These are phyloP conservation scores for Athetis lepigone DNA, from an alignment of 2,888 invertebrate genomes.

Conservation along the genomic window DNA sequence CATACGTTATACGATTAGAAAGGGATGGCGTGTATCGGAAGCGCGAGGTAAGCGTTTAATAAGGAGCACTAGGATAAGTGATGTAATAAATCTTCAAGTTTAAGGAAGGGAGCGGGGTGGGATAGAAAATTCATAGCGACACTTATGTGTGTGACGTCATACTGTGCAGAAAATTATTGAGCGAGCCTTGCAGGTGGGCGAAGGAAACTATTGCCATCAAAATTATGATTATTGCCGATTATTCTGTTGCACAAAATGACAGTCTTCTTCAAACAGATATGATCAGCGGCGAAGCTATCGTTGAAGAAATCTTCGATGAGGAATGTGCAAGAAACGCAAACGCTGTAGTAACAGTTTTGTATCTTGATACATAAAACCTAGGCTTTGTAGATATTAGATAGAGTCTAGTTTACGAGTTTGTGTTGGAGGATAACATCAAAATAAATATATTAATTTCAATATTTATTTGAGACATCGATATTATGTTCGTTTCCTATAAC, in stretches of 20 bases:
- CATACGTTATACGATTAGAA: constrained; percentile 50
- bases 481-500: too few relatives aligned
- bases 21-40: constrained; percentile 45
- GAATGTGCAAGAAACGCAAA: neutral
- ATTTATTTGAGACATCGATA: too few relatives aligned
- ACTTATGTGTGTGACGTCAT: constrained; percentile 70
- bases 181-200: constrained; percentile 51
- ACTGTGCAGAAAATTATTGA: constrained; percentile 66
- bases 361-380: too few relatives aligned
- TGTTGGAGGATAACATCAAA: too few relatives aligned
- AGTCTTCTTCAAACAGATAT: constrained; percentile 2
- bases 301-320: neutral
- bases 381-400: too few relatives aligned
- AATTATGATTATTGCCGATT: constrained; percentile 21
- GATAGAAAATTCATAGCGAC: constrained; percentile 67
- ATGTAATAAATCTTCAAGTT: constrained; percentile 80
- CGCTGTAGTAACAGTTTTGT: too few relatives aligned
- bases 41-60: constrained; percentile 54
- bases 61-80: constrained; percentile 63
- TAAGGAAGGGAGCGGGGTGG: constrained; percentile 60
- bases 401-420: too few relatives aligned
- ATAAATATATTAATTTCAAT: too few relatives aligned
- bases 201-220: constrained; percentile 34
- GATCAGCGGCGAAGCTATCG: constrained; percentile 17
- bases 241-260: constrained; percentile 15